These are phyloP conservation scores for Urocolius indicus DNA, from an alignment of 2,113 vertebrate species.

Conservation along the genomic window DNA sequence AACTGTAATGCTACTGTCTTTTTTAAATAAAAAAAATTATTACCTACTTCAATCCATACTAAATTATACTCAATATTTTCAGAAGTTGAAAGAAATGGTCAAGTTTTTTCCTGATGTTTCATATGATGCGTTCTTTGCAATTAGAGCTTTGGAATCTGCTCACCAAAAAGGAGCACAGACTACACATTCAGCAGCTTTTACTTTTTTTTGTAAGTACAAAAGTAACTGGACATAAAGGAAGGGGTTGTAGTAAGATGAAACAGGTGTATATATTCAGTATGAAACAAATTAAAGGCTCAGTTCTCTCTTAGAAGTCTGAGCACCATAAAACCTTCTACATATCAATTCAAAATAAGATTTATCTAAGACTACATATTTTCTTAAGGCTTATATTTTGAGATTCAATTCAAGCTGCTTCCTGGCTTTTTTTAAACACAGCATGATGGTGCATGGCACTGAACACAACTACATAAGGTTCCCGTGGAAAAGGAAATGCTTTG, in stretches of 20 bases:
- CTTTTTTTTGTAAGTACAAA: not conserved
- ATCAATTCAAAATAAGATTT: conserved; percentile 1
- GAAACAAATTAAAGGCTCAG: conserved; percentile 3
- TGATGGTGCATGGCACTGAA: not conserved
- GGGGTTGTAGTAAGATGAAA: not conserved
- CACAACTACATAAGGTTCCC: conserved; percentile 8
- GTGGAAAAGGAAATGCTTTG: conserved; percentile 47
- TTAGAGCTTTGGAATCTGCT: not conserved
- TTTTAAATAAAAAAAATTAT: no score
- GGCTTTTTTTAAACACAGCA: conserved; percentile 50
- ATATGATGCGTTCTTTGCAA: not conserved
- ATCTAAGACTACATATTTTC: conserved; percentile 18
- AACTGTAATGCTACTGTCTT: not conserved
- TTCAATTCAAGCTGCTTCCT: conserved; percentile 66
- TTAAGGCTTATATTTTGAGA: conserved; percentile 54
- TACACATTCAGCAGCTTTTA: not conserved
- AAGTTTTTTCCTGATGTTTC: not conserved
- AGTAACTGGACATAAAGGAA: not conserved
- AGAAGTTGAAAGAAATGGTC: not conserved
- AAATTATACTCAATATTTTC: not conserved
- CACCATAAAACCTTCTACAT: not conserved
- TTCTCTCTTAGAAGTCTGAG: not conserved
- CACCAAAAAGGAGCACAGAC: not conserved
- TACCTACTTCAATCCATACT: not conserved
- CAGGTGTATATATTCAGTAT: not conserved